A percentile compares a stretch with the other conserved stretches of the same genome.
These are phyloP conservation scores for Lontra canadensis DNA, from an alignment of 2,113 vertebrate species.

Conservation along the genomic window DNA sequence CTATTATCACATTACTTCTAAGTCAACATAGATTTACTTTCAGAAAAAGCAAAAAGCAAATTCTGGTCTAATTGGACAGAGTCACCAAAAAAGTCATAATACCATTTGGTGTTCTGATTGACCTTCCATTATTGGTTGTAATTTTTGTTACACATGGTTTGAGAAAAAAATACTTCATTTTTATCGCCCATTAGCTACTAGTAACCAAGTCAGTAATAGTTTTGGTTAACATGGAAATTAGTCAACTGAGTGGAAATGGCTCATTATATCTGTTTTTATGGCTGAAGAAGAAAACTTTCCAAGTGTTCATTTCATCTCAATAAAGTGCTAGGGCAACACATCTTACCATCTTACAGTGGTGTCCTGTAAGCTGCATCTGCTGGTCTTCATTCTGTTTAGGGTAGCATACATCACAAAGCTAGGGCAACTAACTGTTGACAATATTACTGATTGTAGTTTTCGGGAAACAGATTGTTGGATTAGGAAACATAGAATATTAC, in stretches of 20 bases:
- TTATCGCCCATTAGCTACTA: not conserved
- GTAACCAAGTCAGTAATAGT: not conserved
- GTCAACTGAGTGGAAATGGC: not conserved
- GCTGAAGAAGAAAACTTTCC: not conserved
- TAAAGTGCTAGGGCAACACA: not conserved
- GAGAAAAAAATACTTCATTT: not conserved
- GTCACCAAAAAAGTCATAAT: not conserved
- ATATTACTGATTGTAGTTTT: not conserved
- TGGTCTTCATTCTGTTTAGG: not conserved
- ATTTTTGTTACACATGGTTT: not conserved
- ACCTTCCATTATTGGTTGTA: not conserved
- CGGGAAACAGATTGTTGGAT: not conserved
- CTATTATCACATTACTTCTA: not conserved
- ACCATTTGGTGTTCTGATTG: not conserved
- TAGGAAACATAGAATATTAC: not conserved
- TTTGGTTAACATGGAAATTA: slow-evolving; percentile 1
- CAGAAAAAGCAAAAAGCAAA: not conserved
- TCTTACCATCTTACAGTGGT: not conserved
- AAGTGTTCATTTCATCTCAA: not conserved
- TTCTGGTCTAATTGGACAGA: not conserved
- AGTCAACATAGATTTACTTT: not conserved
- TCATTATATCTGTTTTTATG: not conserved
- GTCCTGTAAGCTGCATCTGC: not conserved
- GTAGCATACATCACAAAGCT: not conserved
- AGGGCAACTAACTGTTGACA: not conserved